Base-by-base conservation (phyloP, 1,140 invertebrate species). In the Trichomalopsis sarcophagae region DNA sequence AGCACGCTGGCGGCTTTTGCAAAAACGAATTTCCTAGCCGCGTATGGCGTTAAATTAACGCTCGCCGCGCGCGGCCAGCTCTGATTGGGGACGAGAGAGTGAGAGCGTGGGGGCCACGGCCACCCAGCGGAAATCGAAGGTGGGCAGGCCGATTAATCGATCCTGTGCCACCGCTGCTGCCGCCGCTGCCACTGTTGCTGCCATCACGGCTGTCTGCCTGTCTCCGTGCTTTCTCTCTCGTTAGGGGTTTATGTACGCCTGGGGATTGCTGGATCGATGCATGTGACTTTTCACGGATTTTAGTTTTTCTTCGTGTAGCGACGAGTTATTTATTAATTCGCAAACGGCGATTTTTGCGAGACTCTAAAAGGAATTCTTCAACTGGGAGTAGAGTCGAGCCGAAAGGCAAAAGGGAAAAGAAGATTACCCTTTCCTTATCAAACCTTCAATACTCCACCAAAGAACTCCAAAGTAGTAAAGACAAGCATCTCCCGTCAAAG, bases 1-100 rank as follows among this genome's bases (percentile, higher is more conserved):
- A 74, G 47, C 47, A 50, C 47, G 47, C 47, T 47, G 75, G 30
- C 73, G 62, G 44, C 62, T 78, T 84, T 71, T 47, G 27, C 40
- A 78, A 77, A 84, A 77, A 84, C 33, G 74, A 77, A 84, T 84
- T 78, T 69, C 36, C 62, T 69, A 10, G n/a, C 36, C 27, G 47
- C 10, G 17, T 3, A 14, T 50, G 11, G 30, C 75, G 66, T 71
- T 78, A 71, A 78, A 78, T 84, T 84, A 84, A 78, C 75, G 62
- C 40, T 75, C 7, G 2, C 23, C 36, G 11, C 6, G 33, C 33
- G 33, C 33, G 62, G 40, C 40, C 40, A 21, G 17, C 30, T 23
- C 21, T 62, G 71, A 76, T 82, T 82, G 81, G 69, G 33, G 55
- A 82, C 27, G 14, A 73, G 27, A 40, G 13, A 6, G 40, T 9